These are phyloP conservation scores for Hoplostethus mediterraneus DNA, from an alignment of 2,797 vertebrate genomes.

Conservation along the genomic window DNA sequence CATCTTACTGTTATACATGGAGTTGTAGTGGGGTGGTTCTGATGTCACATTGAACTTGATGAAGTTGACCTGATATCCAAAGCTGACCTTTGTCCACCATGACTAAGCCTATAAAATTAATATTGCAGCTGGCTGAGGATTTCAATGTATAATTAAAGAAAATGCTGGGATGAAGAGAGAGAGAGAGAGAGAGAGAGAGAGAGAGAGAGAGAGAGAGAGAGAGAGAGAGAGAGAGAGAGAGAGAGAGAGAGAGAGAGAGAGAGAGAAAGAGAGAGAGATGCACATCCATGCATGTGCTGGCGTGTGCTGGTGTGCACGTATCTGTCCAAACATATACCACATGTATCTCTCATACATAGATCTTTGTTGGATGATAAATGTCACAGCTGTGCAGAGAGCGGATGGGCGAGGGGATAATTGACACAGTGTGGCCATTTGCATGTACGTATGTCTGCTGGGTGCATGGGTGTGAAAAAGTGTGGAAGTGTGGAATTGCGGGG, in stretches of 20 bases:
- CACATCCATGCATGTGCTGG: neutral
- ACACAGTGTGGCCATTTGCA: constrained; percentile 62
- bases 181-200: too few species aligned
- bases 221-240: too few species aligned
- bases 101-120: constrained; percentile 30
- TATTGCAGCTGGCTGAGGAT: constrained; percentile 18
- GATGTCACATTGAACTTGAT: constrained; percentile 66
- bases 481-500: constrained; percentile 43
- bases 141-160: constrained; percentile 32
- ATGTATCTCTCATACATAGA: constrained; percentile 1
- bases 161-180: neutral
- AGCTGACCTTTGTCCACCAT: constrained; percentile 62
- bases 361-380: constrained; percentile 54
- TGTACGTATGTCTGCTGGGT: constrained; percentile 52
- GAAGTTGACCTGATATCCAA: constrained; percentile 67
- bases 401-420: constrained; percentile 53
- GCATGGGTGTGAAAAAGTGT: constrained; percentile 47
- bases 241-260: too few species aligned
- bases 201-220: too few species aligned
- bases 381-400: constrained; percentile 39
- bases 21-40: constrained; percentile 39
- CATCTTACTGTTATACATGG: constrained; percentile 66
- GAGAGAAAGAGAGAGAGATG: neutral
- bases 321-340: constrained; percentile 5
- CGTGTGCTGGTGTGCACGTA: constrained; percentile 1